Evolutionary conservation across 2,888 invertebrate species (phyloP).

Genomic region (Athalia cordata): DNA sequence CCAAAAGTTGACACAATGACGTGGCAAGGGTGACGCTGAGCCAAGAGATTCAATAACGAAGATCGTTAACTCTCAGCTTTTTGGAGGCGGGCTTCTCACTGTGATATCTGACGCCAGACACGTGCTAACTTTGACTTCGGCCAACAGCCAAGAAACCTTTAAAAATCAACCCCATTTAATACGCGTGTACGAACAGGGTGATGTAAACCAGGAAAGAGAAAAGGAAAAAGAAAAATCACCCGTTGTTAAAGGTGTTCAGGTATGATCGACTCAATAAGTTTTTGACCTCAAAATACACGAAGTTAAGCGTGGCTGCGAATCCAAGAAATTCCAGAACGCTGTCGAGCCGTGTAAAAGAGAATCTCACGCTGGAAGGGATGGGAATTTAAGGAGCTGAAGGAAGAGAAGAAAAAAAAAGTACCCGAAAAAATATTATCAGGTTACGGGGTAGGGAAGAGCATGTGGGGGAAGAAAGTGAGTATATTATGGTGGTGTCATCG

Average conservation of each 20-base stretch:
- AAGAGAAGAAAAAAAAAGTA: neutral
- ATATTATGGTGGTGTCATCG: constrained; percentile 20
- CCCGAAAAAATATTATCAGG: neutral
- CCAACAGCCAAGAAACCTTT: constrained; percentile 55
- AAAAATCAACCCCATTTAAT: neutral
- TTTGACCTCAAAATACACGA: too few species aligned
- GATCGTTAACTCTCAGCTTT: constrained; percentile 64
- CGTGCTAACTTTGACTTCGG: constrained; percentile 61
- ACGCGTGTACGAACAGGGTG: too few species aligned
- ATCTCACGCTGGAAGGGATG: neutral
- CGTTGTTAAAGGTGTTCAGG: too few species aligned
- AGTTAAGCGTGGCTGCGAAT: neutral
- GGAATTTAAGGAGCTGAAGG: too few species aligned
- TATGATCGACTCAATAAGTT: too few species aligned
- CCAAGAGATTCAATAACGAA: constrained; percentile 67
- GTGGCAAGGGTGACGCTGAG: constrained; percentile 47
- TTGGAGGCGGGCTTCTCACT: constrained; percentile 53
- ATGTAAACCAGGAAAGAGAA: too few species aligned
- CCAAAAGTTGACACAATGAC: constrained; percentile 64
- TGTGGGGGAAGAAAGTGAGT: neutral
- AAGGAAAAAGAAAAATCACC: too few species aligned
- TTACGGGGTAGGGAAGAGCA: constrained; percentile 10
- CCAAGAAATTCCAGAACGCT: neutral
- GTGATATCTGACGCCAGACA: constrained; percentile 69
- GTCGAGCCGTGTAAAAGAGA: constrained; percentile 13